Conservation (phyloP, 2,113 vertebrate genomes). For the Butorides virescens region DNA sequence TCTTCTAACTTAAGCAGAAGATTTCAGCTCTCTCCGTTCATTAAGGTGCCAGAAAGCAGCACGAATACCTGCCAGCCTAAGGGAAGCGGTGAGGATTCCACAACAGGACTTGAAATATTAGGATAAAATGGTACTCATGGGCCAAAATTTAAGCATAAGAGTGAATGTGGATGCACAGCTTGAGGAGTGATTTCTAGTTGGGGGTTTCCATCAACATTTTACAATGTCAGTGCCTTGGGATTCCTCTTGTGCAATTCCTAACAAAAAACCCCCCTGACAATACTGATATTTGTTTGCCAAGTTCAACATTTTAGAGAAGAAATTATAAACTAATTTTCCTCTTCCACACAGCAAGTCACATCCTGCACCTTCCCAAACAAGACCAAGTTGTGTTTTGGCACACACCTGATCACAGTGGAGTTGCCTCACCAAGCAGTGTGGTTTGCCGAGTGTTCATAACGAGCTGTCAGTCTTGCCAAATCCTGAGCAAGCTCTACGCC, state of each 20-base stretch:
- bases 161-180: accelerated
- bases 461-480: not conserved
- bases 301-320: not conserved
- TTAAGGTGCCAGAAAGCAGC: not conserved
- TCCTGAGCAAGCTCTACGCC: not conserved
- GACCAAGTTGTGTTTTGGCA: not conserved
- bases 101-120: not conserved
- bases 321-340: not conserved
- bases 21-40: not conserved
- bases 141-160: not conserved
- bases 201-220: not conserved
- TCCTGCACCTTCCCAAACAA: not conserved
- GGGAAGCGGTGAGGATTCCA: not conserved
- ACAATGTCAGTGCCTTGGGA: not conserved
- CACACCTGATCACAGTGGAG: not conserved
- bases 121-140: not conserved
- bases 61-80: not conserved
- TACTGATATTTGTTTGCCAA: not conserved
- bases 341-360: not conserved
- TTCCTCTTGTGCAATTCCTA: not conserved
- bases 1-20: not conserved
- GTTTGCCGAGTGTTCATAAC: not conserved
- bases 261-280: not conserved
- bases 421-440: not conserved
- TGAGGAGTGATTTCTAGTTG: not conserved